Percentiles rank a stretch among this genome's conserved stretches.
Evolutionary conservation across 2,113 vertebrate species (phyloP).

Genomic region (Agelaius tricolor): DNA sequence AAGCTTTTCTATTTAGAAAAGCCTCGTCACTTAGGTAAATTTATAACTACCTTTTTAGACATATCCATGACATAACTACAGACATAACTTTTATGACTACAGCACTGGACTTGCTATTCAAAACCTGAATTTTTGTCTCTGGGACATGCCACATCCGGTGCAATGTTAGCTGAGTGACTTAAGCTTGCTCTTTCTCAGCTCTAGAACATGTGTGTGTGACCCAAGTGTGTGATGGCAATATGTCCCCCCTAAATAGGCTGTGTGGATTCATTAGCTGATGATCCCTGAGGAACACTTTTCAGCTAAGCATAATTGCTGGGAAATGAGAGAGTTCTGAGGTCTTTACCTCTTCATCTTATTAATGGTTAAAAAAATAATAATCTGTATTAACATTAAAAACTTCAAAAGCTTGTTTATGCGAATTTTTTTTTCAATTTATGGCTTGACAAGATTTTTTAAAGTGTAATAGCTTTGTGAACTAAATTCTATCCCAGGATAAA

Average conservation of each 20-base stretch:
- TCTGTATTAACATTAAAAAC: background rate
- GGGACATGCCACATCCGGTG: background rate
- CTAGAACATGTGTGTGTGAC: fast-evolving
- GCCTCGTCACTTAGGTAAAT: background rate
- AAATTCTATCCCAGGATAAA: slow-evolving; percentile 14
- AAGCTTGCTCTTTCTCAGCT: background rate
- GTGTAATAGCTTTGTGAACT: background rate
- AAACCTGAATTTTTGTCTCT: background rate
- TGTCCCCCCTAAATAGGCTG: background rate
- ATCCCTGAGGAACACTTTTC: background rate
- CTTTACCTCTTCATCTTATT: background rate
- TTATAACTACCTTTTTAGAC: background rate
- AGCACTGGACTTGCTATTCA: background rate
- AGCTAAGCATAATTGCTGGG: background rate
- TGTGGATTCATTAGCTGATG: background rate
- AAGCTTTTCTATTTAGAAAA: background rate
- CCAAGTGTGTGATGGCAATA: background rate
- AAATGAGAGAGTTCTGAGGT: background rate
- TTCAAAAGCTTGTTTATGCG: background rate
- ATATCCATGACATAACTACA: background rate
- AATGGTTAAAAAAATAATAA: background rate
- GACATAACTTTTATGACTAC: background rate
- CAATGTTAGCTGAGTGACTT: background rate
- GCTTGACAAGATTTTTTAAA: background rate
- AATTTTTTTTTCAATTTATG: background rate